Base-by-base conservation (phyloP, 1,140 invertebrate species). In the Bombus vancouverensis region DNA sequence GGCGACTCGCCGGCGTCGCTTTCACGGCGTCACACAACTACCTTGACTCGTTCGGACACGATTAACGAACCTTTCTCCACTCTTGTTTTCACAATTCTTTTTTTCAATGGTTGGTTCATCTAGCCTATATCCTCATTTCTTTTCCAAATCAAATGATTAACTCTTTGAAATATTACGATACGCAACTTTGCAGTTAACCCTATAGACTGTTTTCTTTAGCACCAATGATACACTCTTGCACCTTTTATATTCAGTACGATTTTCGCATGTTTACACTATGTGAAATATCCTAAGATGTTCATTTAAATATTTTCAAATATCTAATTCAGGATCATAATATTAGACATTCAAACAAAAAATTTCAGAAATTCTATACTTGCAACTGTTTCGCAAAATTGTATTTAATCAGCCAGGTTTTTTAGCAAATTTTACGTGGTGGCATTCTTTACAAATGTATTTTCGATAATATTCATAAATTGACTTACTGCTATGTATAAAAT, bases 1-100 rank as follows among this genome's bases (percentile, higher is more conserved):
- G 83, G 37, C 81, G 81, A 83, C 74, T 77, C 79, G 82, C 68
- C 78, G 87, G 78, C 86, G 83, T 88, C 87, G 87, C 87, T 88
- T 88, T 88, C 87, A 86, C 87, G 83, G 83, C 87, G 77, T 80
- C 86, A 59, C 62, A 42, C 83, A 34, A 80, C 66, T 53, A 77
- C 74, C 71, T 72, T 53, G 34, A 66, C 74, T 86, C 53, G 66
- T 70, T 78, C 39, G 74, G 53, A 68, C 47, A 76, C 72, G 53
- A 76, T 80, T 75, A 82, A 86, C 85, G 22, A 86, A 88, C 79
- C 78, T 86, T 88, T 86, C 85, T 82, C 73, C 84, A 82, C 79
- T 82, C 37, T 86, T 78, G 37, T 79, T 83, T 65, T 82, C 37
- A 44, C 57, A 32, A 84, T 78, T 44, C 72, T 59, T 87, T 73